A percentile compares a stretch with the other conserved stretches of the same genome.
Evolutionary conservation across 1,140 invertebrate species (phyloP).

Genomic region (Tetragnatha versicolor): DNA sequence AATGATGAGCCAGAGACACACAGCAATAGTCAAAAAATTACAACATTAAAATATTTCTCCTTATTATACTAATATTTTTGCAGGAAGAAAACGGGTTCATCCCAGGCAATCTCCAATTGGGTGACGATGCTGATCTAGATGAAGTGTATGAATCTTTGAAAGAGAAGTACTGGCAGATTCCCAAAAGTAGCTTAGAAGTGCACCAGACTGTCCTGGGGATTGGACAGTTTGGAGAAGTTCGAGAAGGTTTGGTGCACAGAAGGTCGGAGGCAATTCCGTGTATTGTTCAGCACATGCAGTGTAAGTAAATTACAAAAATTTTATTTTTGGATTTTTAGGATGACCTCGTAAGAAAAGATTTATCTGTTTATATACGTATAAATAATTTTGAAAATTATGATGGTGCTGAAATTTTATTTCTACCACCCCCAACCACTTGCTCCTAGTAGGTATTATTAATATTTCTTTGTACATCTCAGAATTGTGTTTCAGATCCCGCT

Average conservation of each 20-base stretch:
- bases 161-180: constrained; percentile 76
- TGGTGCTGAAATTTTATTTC: too few species aligned
- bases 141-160: constrained; percentile 79
- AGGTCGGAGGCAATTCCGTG: constrained; percentile 53
- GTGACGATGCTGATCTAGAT: constrained; percentile 72
- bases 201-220: constrained; percentile 74
- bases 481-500: too few species aligned
- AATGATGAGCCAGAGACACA: too few species aligned
- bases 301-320: constrained; percentile 9
- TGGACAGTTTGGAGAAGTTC: constrained; percentile 79
- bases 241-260: constrained; percentile 56
- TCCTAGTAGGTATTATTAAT: too few species aligned
- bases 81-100: constrained; percentile 68
- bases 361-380: background rate
- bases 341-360: background rate
- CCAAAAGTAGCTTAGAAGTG: constrained; percentile 73
- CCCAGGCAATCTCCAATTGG: constrained; percentile 73
- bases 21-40: too few species aligned
- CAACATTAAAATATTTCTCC: constrained; percentile 2
- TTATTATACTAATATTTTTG: constrained; percentile 60
- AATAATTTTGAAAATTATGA: background rate
- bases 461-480: too few species aligned
- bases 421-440: too few species aligned
- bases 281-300: constrained; percentile 53
- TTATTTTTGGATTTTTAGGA: background rate